phyloP scores from a whole-genome alignment of 1,140 invertebrate species.

The Drosophila lowei region DNA sequence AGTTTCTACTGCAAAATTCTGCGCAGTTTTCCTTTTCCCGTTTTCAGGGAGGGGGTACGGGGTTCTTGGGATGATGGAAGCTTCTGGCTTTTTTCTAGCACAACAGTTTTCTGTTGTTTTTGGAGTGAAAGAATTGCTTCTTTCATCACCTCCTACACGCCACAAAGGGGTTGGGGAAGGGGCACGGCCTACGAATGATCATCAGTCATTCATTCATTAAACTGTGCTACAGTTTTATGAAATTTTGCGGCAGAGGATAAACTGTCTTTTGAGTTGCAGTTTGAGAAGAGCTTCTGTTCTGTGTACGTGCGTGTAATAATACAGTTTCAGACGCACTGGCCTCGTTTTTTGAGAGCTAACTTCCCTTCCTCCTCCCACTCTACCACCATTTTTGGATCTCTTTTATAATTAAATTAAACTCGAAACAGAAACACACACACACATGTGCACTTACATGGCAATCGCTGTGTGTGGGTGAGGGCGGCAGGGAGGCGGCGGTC shows the following conservation, averaged over 20 bases:
- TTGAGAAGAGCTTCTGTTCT: not conserved
- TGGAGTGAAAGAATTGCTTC: slow-evolving; percentile 7
- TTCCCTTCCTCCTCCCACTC: slow-evolving; percentile 1
- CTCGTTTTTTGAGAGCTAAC: slow-evolving; percentile 8
- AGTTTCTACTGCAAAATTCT: slow-evolving; percentile 51
- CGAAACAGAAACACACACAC: slow-evolving; percentile 24
- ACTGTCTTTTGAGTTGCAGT: slow-evolving; percentile 1
- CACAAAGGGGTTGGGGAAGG: slow-evolving; percentile 11
- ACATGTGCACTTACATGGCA: slow-evolving; percentile 64
- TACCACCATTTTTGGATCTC: not conserved
- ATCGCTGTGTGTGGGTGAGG: slow-evolving; percentile 47
- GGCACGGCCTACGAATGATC: slow-evolving; percentile 7
- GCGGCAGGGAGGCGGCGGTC: slow-evolving; percentile 49
- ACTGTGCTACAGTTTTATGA: too few species aligned
- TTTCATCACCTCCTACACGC: slow-evolving; percentile 4
- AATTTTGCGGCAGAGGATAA: too few species aligned
- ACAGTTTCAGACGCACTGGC: slow-evolving; percentile 2
- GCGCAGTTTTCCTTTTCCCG: slow-evolving; percentile 52
- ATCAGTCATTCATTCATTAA: too few species aligned
- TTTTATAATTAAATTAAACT: slow-evolving; percentile 60
- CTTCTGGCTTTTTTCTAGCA: not conserved
- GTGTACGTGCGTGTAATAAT: too few species aligned
- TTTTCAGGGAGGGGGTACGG: not conserved
- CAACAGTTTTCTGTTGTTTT: slow-evolving; percentile 12
- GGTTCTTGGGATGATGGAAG: too few species aligned